Conservation (phyloP, 2,888 invertebrate species). For the Drosophila bunnanda region DNA sequence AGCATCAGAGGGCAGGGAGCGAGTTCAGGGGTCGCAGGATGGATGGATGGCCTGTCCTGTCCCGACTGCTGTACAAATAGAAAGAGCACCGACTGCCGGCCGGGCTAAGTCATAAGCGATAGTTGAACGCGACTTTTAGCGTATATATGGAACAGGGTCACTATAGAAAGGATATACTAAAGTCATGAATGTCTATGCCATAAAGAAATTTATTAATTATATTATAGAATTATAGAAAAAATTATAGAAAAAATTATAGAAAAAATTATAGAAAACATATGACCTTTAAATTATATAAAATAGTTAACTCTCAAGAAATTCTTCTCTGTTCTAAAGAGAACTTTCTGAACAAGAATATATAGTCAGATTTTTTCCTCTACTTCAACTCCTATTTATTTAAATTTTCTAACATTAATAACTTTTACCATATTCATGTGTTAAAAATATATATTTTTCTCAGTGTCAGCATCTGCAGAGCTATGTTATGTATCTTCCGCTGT, state of each 20-base stretch:
- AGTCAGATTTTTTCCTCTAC: neutral
- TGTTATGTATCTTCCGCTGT: constrained; percentile 49
- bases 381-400: neutral
- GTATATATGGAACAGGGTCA: constrained; percentile 3
- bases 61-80: constrained; percentile 42
- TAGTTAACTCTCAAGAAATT: neutral
- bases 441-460: neutral
- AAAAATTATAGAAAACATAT: too few species aligned
- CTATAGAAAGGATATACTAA: neutral
- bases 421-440: neutral
- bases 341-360: neutral
- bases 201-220: neutral
- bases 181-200: rapidly evolving
- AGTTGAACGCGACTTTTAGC: constrained; percentile 34
- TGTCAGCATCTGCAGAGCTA: constrained; percentile 15
- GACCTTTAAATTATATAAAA: neutral
- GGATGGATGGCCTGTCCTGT: constrained; percentile 46
- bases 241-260: too few species aligned
- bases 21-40: neutral
- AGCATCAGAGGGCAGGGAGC: constrained; percentile 15
- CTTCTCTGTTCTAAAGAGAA: neutral
- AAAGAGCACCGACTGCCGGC: constrained; percentile 34
- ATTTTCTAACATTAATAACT: neutral
- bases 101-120: constrained; percentile 35
- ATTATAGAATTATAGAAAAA: neutral